Conservation (phyloP, 2,113 vertebrate genomes). For the Pluvianellus socialis region DNA sequence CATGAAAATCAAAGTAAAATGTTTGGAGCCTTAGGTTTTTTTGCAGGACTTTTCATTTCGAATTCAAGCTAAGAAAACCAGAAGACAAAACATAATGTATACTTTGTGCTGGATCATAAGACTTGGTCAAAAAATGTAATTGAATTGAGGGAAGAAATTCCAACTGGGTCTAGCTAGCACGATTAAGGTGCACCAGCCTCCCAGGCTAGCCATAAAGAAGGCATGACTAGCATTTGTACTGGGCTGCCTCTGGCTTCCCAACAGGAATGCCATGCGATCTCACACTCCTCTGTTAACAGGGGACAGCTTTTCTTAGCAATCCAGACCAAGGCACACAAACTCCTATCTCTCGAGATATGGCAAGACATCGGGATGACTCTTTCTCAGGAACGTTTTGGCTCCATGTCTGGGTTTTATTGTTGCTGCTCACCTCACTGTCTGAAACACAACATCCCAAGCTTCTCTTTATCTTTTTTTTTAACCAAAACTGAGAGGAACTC, state of each 20-base stretch:
- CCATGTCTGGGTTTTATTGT: background rate
- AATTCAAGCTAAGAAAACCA: background rate
- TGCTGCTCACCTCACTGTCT: background rate
- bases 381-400: background rate
- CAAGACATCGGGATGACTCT: background rate
- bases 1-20: slow-evolving; percentile 34
- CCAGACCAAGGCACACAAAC: background rate
- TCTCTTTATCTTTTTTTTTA: background rate
- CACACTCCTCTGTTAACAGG: background rate
- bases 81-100: background rate
- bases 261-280: background rate
- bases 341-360: rapidly evolving
- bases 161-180: background rate
- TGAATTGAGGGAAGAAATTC: background rate
- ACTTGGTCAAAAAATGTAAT: background rate
- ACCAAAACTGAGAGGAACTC: background rate
- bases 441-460: background rate
- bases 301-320: background rate
- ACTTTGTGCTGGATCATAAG: background rate
- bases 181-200: background rate
- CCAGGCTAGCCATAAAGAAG: background rate
- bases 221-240: background rate
- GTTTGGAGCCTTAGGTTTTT: background rate
- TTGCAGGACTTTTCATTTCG: background rate
- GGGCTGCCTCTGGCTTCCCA: background rate